phyloP scores from a whole-genome alignment of 2,113 vertebrate genomes.

The Spea bombifrons region DNA sequence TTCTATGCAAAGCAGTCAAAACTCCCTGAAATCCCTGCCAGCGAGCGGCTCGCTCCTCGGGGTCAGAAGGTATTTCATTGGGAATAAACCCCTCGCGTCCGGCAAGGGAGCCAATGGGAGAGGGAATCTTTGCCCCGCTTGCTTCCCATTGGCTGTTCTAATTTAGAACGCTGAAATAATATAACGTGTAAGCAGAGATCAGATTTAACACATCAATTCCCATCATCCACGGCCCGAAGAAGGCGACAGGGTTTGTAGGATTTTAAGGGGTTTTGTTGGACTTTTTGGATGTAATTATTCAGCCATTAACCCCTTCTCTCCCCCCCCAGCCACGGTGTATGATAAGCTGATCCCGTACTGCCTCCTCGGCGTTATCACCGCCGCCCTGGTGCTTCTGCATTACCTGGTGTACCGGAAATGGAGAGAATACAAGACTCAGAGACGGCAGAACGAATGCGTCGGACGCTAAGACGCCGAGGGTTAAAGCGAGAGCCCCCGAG shows the following conservation, averaged over 20 bases:
- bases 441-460: no score
- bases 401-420: constrained; percentile 18
- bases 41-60: no score
- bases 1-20: no score
- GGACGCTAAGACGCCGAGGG: no score
- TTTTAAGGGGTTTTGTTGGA: neutral
- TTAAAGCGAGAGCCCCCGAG: neutral
- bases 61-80: no score
- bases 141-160: no score
- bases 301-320: neutral
- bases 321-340: neutral
- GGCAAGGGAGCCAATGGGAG: no score
- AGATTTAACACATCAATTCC: neutral
- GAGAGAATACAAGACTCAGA: neutral
- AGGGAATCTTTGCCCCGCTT: no score
- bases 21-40: no score
- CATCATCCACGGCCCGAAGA: no score
- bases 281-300: neutral
- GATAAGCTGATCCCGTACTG: constrained; percentile 17
- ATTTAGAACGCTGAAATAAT: neutral
- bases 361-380: constrained; percentile 20
- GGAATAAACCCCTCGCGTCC: no score
- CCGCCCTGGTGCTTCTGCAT: constrained; percentile 38
- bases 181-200: neutral
- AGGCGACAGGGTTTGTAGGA: neutral